These are phyloP conservation scores for Haliclona indistincta DNA, from an alignment of 37 sponge, comb jelly and placozoan species.

Conservation along the genomic window DNA sequence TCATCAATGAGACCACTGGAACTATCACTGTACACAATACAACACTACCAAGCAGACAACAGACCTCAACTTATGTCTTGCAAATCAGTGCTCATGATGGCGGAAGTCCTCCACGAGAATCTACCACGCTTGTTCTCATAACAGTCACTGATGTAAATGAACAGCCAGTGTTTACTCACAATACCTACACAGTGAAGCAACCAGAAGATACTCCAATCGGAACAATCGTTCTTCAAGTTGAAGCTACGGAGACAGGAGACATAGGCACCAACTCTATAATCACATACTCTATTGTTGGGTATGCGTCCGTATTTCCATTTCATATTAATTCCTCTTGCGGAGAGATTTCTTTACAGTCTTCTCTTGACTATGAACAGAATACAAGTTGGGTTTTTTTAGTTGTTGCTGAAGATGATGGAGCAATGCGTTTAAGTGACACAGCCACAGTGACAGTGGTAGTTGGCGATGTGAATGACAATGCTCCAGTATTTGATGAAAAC, in stretches of 20 bases:
- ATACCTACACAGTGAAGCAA: conserved; percentile 23
- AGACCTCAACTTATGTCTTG: conserved; percentile 7
- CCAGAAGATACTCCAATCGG: conserved; percentile 24
- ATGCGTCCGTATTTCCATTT: conserved; percentile 1
- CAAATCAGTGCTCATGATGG: conserved; percentile 35
- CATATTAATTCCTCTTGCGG: not conserved
- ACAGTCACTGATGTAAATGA: conserved; percentile 57
- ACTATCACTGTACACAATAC: not conserved
- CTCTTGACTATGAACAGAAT: conserved; percentile 61
- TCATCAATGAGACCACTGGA: conserved; percentile 56
- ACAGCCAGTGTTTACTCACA: conserved; percentile 35
- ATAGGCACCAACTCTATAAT: conserved; percentile 47
- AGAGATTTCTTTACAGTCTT: conserved; percentile 26
- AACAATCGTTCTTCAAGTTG: conserved; percentile 6
- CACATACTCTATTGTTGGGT: conserved; percentile 24
- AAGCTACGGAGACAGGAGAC: conserved; percentile 70
- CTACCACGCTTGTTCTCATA: conserved; percentile 17
- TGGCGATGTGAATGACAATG: not conserved
- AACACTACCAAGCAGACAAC: not conserved
- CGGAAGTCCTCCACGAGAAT: conserved; percentile 10
- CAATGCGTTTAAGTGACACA: conserved; percentile 18
- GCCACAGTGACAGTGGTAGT: conserved; percentile 13
- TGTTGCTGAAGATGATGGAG: conserved; percentile 51
- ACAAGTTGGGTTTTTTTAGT: conserved; percentile 39
- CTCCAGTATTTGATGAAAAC: conserved; percentile 27